Conservation (phyloP, 1,140 invertebrate species). For the Drosophila bocki region DNA sequence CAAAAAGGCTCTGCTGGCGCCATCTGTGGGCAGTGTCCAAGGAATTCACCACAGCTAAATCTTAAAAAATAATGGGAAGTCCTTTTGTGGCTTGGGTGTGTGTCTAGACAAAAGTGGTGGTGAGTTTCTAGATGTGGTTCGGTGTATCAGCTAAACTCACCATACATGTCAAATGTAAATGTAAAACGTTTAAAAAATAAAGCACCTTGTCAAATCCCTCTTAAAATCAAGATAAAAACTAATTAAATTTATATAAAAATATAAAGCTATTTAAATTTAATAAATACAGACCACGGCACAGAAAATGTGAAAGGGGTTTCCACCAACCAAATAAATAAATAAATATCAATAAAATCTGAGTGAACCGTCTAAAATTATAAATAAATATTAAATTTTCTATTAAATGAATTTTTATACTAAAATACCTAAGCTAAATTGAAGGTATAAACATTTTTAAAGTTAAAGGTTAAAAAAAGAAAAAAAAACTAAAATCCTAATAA, state of each 20-base stretch:
- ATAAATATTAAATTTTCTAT: too few relatives aligned
- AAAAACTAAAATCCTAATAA: too few relatives aligned
- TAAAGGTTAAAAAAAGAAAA: too few relatives aligned
- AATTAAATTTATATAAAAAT: not conserved
- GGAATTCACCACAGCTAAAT: conserved; percentile 46
- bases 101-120: conserved; percentile 4
- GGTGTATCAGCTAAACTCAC: not conserved
- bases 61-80: conserved; percentile 46
- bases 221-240: not conserved
- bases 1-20: conserved; percentile 11
- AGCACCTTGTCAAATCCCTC: too few relatives aligned
- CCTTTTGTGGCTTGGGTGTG: not conserved
- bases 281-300: too few relatives aligned
- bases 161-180: not conserved
- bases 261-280: not conserved
- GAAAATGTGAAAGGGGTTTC: too few relatives aligned
- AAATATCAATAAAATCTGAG: too few relatives aligned
- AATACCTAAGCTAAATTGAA: too few relatives aligned
- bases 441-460: too few relatives aligned
- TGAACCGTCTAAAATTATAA: too few relatives aligned
- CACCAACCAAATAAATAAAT: too few relatives aligned
- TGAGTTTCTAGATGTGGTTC: not conserved
- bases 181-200: not conserved
- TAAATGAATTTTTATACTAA: too few relatives aligned
- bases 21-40: conserved; percentile 21